A percentile compares a stretch with the other conserved stretches of the same genome.
These are phyloP conservation scores for Theristicus caerulescens DNA, from an alignment of 2,113 vertebrate genomes.

Conservation along the genomic window DNA sequence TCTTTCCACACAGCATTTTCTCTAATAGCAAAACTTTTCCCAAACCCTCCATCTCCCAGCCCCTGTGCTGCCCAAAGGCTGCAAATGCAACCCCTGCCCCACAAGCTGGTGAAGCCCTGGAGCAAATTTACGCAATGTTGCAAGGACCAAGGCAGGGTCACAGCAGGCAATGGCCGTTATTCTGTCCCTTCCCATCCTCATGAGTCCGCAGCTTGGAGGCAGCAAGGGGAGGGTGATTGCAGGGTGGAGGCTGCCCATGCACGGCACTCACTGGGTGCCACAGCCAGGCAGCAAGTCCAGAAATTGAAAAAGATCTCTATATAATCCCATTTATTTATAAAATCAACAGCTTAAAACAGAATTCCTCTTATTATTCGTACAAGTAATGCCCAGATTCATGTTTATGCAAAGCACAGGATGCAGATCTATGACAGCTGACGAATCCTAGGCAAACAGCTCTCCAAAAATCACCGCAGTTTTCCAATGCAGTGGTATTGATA, in stretches of 20 bases:
- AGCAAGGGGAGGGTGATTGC: neutral
- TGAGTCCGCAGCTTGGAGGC: neutral
- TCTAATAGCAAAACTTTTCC: neutral
- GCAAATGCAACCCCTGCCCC: accelerated
- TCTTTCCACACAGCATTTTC: neutral
- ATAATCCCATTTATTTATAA: neutral
- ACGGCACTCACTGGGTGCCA: neutral
- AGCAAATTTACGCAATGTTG: neutral
- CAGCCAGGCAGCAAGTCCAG: neutral
- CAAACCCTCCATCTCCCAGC: neutral
- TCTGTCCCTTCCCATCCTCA: neutral
- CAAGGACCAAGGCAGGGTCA: neutral
- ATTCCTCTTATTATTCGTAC: neutral
- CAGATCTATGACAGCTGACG: neutral
- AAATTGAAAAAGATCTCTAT: neutral
- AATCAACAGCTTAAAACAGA: neutral
- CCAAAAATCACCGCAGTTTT: neutral
- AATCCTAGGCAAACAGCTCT: neutral
- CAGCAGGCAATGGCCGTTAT: neutral
- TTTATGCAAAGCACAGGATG: neutral
- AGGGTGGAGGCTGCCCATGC: neutral
- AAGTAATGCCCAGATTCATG: neutral
- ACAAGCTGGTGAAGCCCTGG: neutral
- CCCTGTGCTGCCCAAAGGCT: neutral
- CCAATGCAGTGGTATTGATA: neutral